A percentile compares a stretch with the other conserved stretches of the same genome.
phyloP scores from a whole-genome alignment of 2,797 vertebrate species.

The Hypotaenidia okinawae region DNA sequence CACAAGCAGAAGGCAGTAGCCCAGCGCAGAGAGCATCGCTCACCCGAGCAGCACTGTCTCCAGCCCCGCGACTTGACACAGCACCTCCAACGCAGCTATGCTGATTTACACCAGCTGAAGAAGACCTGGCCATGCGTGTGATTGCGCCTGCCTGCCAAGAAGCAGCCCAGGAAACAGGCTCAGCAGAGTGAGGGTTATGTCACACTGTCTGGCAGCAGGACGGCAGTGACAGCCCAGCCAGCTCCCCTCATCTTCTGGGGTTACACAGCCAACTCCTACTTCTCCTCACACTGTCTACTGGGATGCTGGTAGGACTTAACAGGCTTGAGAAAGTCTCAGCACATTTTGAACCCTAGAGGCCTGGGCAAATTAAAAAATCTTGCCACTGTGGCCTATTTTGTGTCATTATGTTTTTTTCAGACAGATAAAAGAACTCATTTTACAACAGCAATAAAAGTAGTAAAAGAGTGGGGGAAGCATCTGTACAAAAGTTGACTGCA shows the following conservation, averaged over 20 bases:
- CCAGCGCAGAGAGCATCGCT: not conserved
- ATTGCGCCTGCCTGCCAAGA: not conserved
- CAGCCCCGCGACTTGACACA: rapidly evolving
- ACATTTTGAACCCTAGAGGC: not conserved
- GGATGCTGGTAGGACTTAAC: not conserved
- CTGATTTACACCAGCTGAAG: rapidly evolving
- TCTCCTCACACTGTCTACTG: not conserved
- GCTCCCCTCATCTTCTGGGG: not conserved
- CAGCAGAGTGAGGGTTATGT: rapidly evolving
- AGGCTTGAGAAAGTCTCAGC: not conserved
- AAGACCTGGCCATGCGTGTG: not conserved
- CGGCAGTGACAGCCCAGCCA: not conserved
- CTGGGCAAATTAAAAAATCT: not conserved
- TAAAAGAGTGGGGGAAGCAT: not conserved
- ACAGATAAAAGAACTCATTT: not conserved
- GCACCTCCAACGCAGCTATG: rapidly evolving
- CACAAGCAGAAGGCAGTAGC: not conserved
- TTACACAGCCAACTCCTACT: not conserved
- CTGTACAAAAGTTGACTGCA: not conserved
- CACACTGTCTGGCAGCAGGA: not conserved
- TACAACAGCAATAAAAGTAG: not conserved
- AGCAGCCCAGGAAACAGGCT: not conserved
- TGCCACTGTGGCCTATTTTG: not conserved
- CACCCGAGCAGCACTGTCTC: not conserved
- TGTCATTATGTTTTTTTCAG: not conserved